Evolutionary conservation across 2,888 invertebrate genomes (phyloP), one percentile per base, ranked within the genome.

Genomic region (Listrodromus nycthemerus): DNA sequence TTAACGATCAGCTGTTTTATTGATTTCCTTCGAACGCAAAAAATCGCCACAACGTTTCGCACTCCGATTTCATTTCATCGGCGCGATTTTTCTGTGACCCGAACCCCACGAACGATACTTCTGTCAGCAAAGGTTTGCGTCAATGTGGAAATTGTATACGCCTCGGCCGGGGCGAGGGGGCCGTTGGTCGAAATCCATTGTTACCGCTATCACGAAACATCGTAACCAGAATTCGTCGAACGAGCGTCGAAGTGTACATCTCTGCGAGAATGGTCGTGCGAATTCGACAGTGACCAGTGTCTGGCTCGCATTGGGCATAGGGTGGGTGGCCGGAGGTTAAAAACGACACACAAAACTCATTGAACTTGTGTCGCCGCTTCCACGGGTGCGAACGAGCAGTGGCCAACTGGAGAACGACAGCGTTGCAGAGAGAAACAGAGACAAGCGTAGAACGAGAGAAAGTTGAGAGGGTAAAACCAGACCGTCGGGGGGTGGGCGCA

Each of bases 271-370:
- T 41, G 77, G 71, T 61, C 55, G 58, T 71, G 52, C 71, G 78
- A 79, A 80, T 58, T 63, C 61, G 41, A 52, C 69, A 77, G 37
- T 73, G 73, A 78, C 80, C 83, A 67, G 70, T 69, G 82, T 48
- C 19, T 7, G 45, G 21, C 52, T 33, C n/a, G 67, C 67, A 67
- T 45, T 3, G 3, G 37, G 67, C 13, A 5, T 1, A 1, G n/a
- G 21, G 10, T 1, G 8, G 24, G 55, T 13, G 30, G 10, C 16
- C 3, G 27, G 61, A 16, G 69, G 66, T 71, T 80, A 78, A 79
- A 79, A 82, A 83, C 81, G 73, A 81, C 85, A 63, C 77, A 69
- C 73, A 82, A 80, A 86, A 87, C 85, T 87, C 85, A 85, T 86
- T 86, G 86, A 84, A 80, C 67, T 76, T 80, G 85, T 78, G 82